phyloP scores from a whole-genome alignment of 2,797 vertebrate genomes.

The Pseudomugil gertrudae region DNA sequence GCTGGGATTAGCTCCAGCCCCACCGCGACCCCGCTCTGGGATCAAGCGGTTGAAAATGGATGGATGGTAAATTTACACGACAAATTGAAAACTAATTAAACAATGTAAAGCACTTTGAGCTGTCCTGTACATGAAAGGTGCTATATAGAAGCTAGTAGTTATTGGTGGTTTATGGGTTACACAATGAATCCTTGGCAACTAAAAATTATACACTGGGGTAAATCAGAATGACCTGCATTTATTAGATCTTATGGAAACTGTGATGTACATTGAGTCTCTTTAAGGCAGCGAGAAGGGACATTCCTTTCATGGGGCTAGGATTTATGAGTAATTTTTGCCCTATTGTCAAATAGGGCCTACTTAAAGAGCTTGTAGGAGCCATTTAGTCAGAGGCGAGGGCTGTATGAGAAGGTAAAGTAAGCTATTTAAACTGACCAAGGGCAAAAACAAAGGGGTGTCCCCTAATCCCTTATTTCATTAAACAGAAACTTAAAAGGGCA shows the following conservation, averaged over 20 bases:
- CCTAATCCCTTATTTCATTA: constrained; percentile 31
- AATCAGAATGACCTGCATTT: constrained; percentile 51
- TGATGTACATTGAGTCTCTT: constrained; percentile 16
- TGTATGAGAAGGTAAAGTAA: neutral
- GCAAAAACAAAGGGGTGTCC: constrained; percentile 22
- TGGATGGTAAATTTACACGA: no score
- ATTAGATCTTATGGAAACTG: constrained; percentile 38
- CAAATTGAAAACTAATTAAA: no score
- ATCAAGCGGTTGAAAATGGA: no score
- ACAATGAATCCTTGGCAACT: constrained; percentile 22
- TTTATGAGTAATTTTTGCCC: constrained; percentile 18
- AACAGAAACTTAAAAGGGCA: constrained; percentile 17
- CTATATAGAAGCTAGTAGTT: constrained; percentile 8
- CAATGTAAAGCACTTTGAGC: no score
- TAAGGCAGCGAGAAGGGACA: constrained; percentile 22
- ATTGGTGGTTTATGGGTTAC: constrained; percentile 16
- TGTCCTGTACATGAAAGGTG: no score
- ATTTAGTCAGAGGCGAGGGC: constrained; percentile 3
- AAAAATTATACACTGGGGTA: constrained; percentile 28
- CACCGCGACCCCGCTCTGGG: no score
- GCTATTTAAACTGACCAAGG: constrained; percentile 25
- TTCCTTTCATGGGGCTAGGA: constrained; percentile 3
- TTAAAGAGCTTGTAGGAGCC: constrained; percentile 15
- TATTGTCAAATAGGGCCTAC: constrained; percentile 4
- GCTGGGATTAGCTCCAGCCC: no score